Evolutionary conservation across 2,797 vertebrate species (phyloP).

Genomic region (Jordanella pulchra): DNA sequence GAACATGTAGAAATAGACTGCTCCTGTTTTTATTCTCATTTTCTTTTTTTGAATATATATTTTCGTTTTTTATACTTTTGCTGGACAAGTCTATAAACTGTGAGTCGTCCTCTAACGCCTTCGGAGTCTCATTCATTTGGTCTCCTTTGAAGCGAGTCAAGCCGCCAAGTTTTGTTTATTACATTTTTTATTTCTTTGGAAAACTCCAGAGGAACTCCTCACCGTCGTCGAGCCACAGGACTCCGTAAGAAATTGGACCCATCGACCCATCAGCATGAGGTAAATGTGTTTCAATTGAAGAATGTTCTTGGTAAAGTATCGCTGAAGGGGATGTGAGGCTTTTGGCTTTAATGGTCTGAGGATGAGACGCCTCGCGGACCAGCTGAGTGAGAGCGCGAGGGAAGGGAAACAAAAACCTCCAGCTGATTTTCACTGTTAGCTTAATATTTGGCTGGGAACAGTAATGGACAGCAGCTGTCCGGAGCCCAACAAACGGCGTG

Average conservation of each 20-base stretch:
- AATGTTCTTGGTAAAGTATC: neutral
- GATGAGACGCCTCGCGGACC: neutral
- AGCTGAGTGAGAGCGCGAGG: conserved; percentile 6
- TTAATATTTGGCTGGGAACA: conserved; percentile 9
- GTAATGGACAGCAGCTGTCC: neutral
- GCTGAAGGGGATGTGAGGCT: neutral
- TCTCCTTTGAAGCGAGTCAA: conserved; percentile 44
- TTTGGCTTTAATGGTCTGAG: conserved; percentile 9
- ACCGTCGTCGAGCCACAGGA: conserved; percentile 14
- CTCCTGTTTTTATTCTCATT: conserved; percentile 42
- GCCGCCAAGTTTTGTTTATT: conserved; percentile 66
- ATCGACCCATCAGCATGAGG: conserved; percentile 73
- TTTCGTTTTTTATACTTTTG: conserved; percentile 46
- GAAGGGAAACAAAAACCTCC: neutral
- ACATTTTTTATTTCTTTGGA: neutral
- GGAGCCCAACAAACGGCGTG: neutral
- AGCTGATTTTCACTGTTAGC: neutral
- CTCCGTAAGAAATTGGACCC: conserved; percentile 17
- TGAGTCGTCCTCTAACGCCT: conserved; percentile 31
- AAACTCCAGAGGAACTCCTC: conserved; percentile 27
- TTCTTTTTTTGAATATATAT: conserved; percentile 43
- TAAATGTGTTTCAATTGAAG: conserved; percentile 46
- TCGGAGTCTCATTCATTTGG: conserved; percentile 56
- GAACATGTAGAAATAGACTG: conserved; percentile 71
- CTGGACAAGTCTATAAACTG: conserved; percentile 52